A percentile compares a stretch with the other conserved stretches of the same genome.
Conservation (phyloP, 1,140 invertebrate species). For the Drosophila cardini region DNA sequence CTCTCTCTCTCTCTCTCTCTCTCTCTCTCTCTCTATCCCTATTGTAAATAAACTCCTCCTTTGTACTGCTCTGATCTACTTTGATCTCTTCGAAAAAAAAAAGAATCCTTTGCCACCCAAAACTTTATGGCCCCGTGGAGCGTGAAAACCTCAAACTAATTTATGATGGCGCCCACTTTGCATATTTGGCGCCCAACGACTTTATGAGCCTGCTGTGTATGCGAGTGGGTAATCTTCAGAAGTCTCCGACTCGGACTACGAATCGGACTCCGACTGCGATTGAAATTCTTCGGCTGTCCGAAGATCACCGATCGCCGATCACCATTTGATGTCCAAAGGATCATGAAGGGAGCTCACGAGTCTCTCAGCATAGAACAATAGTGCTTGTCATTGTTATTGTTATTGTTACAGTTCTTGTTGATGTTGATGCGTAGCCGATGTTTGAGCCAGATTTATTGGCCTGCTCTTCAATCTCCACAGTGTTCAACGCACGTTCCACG, state of each 20-base stretch:
- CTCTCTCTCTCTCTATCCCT: background rate
- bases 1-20: conserved; percentile 2
- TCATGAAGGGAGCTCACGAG: conserved; percentile 11
- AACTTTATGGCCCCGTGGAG: conserved; percentile 18
- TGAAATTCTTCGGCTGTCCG: no score
- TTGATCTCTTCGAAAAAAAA: background rate
- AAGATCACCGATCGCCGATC: no score
- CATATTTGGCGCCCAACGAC: conserved; percentile 62
- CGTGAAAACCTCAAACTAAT: background rate
- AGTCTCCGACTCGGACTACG: no score
- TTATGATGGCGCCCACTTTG: conserved; percentile 39
- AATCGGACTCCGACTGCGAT: no score
- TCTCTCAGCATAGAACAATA: conserved; percentile 52
- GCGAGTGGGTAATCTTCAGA: background rate
- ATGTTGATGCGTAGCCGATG: conserved; percentile 65
- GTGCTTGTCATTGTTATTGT: conserved; percentile 54
- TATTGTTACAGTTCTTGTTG: no score
- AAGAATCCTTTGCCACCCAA: conserved; percentile 6
- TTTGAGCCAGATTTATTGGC: conserved; percentile 71
- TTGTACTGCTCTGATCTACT: background rate
- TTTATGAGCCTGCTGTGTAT: conserved; percentile 45
- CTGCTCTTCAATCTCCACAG: conserved; percentile 63
- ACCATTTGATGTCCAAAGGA: background rate
- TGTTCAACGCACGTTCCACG: conserved; percentile 51
- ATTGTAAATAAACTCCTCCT: background rate